Evolutionary conservation across 1,140 invertebrate genomes (phyloP).

Genomic region (Ptiloglossa arizonensis): DNA sequence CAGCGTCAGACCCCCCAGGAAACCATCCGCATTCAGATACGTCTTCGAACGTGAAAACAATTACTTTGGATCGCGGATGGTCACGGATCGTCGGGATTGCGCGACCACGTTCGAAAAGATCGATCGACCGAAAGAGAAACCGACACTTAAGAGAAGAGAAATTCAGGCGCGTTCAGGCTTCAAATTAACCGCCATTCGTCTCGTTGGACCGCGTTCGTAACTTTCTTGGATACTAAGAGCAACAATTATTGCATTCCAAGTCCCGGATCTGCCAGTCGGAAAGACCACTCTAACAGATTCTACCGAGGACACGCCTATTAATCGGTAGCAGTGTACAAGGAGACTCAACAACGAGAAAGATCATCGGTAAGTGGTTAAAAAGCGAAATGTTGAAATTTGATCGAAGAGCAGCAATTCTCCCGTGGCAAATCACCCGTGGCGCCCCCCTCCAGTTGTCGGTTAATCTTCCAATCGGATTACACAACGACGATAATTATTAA

Average conservation of each 20-base stretch:
- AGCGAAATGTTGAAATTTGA: too few species aligned
- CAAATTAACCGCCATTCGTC: neutral
- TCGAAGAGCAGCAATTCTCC: too few species aligned
- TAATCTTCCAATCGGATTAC: slow-evolving; percentile 14
- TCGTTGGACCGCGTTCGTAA: slow-evolving; percentile 7
- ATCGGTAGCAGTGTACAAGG: too few species aligned
- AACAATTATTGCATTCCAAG: too few species aligned
- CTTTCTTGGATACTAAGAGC: too few species aligned
- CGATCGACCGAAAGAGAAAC: slow-evolving; percentile 29
- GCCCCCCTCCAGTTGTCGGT: too few species aligned
- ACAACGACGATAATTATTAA: too few species aligned
- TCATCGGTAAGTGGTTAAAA: too few species aligned
- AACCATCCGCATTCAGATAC: slow-evolving; percentile 91
- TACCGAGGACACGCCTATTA: too few species aligned
- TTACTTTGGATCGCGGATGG: neutral
- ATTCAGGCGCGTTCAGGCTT: slow-evolving; percentile 13
- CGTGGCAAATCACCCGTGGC: slow-evolving; percentile 8
- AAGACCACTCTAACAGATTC: too few species aligned
- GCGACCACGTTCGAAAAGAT: neutral
- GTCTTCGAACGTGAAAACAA: slow-evolving; percentile 82
- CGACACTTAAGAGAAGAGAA: slow-evolving; percentile 21
- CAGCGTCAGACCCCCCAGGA: slow-evolving; percentile 88
- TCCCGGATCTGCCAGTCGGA: too few species aligned
- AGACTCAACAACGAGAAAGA: too few species aligned
- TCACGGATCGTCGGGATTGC: neutral